A percentile compares a stretch with the other conserved stretches of the same genome.
phyloP scores from a whole-genome alignment of 2,888 invertebrate genomes.

The Pachycephus smyrnensis region DNA sequence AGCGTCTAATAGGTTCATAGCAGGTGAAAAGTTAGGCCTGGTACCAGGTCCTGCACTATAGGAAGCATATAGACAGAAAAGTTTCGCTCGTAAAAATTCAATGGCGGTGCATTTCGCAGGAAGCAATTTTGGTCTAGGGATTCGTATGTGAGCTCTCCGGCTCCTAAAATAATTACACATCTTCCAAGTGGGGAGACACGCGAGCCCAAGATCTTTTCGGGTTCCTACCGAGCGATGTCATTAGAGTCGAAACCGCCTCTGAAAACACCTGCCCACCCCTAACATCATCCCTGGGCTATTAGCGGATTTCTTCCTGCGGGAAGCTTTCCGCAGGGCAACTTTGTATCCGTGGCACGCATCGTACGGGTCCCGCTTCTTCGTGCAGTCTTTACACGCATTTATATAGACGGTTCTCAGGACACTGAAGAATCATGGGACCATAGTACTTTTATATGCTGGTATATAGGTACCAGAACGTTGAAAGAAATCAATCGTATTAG shows the following conservation, averaged over 20 bases:
- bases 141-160: slow-evolving; percentile 15
- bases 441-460: neutral
- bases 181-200: slow-evolving; percentile 37
- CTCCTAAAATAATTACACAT: slow-evolving; percentile 48
- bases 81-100: slow-evolving; percentile 32
- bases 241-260: slow-evolving; percentile 43
- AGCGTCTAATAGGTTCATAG: slow-evolving; percentile 18
- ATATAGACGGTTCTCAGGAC: neutral
- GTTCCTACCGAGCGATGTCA: slow-evolving; percentile 42
- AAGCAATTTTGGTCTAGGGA: slow-evolving; percentile 47
- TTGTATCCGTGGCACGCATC: neutral
- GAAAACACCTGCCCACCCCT: slow-evolving; percentile 48
- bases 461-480: neutral
- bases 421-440: neutral
- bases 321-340: neutral
- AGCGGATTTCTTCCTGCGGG: slow-evolving; percentile 26
- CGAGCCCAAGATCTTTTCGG: slow-evolving; percentile 26
- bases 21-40: slow-evolving; percentile 19
- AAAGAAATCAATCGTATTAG: neutral
- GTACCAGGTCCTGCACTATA: neutral
- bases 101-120: slow-evolving; percentile 36
- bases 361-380: neutral
- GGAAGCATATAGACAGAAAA: slow-evolving; percentile 11
- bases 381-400: neutral
- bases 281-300: slow-evolving; percentile 28